Percentiles rank a stretch among this genome's conserved stretches.
These are phyloP conservation scores for Elegia similella DNA, from an alignment of 2,888 invertebrate genomes.

Conservation along the genomic window DNA sequence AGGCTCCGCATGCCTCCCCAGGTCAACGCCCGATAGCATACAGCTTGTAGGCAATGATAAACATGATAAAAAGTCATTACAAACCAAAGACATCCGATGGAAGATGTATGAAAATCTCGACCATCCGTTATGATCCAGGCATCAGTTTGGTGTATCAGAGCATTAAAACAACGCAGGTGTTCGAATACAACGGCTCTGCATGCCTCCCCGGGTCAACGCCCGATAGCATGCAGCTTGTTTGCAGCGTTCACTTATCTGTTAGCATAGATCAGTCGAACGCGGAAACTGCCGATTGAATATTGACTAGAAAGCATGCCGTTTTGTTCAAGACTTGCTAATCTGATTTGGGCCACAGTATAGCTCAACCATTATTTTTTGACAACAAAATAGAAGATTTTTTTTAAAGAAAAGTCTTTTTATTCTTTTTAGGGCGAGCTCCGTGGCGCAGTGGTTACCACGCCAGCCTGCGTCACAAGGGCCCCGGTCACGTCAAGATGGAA, in stretches of 20 bases:
- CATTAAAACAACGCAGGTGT: constrained; percentile 11
- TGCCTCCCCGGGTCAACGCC: constrained; percentile 10
- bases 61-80: too few relatives aligned
- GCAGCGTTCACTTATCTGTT: constrained; percentile 22
- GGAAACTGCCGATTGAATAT: constrained; percentile 22
- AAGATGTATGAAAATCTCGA: too few relatives aligned
- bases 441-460: too few relatives aligned
- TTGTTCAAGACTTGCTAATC: background rate
- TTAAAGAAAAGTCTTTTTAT: too few relatives aligned
- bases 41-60: constrained; percentile 14
- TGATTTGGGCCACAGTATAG: background rate
- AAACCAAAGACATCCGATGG: too few relatives aligned
- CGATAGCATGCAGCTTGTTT: constrained; percentile 16
- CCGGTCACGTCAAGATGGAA: too few relatives aligned
- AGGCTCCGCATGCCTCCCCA: constrained; percentile 7
- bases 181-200: constrained; percentile 6
- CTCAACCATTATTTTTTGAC: too few relatives aligned
- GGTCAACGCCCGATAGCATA: constrained; percentile 12
- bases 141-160: background rate
- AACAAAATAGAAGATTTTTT: background rate
- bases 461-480: too few relatives aligned
- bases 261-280: constrained; percentile 25
- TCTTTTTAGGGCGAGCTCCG: too few relatives aligned
- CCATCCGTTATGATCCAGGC: too few relatives aligned
- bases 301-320: constrained; percentile 11